These are phyloP conservation scores for Nothoprocta perdicaria DNA, from an alignment of 2,113 vertebrate species.

Conservation along the genomic window DNA sequence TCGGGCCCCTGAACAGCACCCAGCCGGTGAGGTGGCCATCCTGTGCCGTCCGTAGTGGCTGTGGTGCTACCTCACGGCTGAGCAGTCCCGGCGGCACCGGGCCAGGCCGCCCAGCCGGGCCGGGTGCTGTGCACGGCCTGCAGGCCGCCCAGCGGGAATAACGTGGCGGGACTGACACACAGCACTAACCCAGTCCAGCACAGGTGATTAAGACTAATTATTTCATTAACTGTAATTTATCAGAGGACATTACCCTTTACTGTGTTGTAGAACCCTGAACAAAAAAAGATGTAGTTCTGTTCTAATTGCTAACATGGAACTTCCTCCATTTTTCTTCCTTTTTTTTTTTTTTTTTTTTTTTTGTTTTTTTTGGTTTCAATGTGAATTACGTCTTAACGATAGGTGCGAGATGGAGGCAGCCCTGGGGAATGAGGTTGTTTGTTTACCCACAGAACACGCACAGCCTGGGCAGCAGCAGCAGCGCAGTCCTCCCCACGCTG, in stretches of 20 bases:
- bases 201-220: slow-evolving; percentile 16
- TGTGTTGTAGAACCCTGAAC: neutral
- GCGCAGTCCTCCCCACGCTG: slow-evolving; percentile 40
- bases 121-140: too few relatives aligned
- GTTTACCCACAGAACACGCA: slow-evolving; percentile 68
- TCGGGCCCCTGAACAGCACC: neutral
- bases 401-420: slow-evolving; percentile 73
- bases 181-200: neutral
- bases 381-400: slow-evolving; percentile 63
- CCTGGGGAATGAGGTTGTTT: slow-evolving; percentile 71
- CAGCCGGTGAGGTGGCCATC: neutral
- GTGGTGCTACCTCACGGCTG: too few relatives aligned
- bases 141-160: neutral
- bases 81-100: neutral
- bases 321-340: neutral
- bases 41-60: too few relatives aligned
- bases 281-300: slow-evolving; percentile 11
- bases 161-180: neutral
- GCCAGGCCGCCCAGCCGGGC: neutral
- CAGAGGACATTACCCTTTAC: slow-evolving; percentile 19
- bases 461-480: slow-evolving; percentile 53
- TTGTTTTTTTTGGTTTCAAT: neutral
- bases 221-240: slow-evolving; percentile 35
- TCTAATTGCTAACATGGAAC: neutral
- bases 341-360: neutral